Conservation (phyloP, 2,113 vertebrate species). For the Aptenodytes patagonicus region DNA sequence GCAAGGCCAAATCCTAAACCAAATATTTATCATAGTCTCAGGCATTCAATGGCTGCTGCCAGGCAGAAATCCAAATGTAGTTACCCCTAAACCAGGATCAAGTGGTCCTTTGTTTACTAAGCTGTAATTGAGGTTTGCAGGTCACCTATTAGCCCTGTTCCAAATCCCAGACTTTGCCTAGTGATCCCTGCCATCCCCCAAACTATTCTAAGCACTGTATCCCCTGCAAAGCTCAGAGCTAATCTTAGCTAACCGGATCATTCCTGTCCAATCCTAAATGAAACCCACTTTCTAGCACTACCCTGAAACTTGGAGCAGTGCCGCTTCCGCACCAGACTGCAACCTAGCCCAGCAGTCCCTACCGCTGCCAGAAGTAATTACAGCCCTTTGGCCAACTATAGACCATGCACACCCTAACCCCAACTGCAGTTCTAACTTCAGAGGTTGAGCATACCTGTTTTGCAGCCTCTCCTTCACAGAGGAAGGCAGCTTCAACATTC, state of each 20-base stretch:
- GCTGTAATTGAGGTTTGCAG: neutral
- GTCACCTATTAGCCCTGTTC: neutral
- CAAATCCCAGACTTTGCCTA: neutral
- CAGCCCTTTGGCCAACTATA: neutral
- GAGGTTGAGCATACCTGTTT: neutral
- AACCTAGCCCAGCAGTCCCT: neutral
- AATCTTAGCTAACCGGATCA: neutral
- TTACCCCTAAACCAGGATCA: neutral
- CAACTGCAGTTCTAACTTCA: neutral
- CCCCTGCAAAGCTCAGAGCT: neutral
- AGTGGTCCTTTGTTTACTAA: neutral
- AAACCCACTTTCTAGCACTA: neutral
- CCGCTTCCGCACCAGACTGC: neutral
- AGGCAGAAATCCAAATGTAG: neutral
- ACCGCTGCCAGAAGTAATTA: neutral
- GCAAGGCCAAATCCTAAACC: neutral
- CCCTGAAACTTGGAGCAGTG: neutral
- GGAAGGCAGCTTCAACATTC: neutral
- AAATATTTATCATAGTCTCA: neutral
- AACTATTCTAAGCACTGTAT: neutral
- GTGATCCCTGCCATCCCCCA: neutral
- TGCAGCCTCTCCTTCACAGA: neutral
- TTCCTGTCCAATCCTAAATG: neutral
- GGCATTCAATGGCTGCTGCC: neutral
- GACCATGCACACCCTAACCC: neutral